Evolutionary conservation across 2,113 vertebrate species (phyloP).

Genomic region (Myrmecobius fasciatus): DNA sequence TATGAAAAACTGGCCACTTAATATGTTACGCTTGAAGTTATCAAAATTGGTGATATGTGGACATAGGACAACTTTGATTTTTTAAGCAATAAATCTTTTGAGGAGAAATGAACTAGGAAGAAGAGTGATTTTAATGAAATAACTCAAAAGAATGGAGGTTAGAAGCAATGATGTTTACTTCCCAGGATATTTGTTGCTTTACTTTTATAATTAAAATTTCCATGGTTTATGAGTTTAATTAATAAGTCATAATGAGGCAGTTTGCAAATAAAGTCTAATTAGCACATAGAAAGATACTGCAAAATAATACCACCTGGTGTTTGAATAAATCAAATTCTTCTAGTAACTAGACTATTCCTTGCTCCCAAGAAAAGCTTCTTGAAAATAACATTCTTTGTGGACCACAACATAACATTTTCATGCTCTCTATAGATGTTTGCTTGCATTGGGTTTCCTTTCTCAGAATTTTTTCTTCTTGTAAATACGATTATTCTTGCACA

Average conservation of each 20-base stretch:
- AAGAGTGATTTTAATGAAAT: constrained; percentile 26
- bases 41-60: constrained; percentile 28
- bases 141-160: constrained; percentile 33
- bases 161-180: constrained; percentile 49
- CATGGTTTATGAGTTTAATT: constrained; percentile 63
- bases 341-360: background rate
- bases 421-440: too few species aligned
- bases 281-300: constrained; percentile 13
- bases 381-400: background rate
- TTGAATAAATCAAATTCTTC: constrained; percentile 44
- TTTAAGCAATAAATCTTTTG: constrained; percentile 30
- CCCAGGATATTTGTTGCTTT: constrained; percentile 17
- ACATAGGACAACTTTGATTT: constrained; percentile 47
- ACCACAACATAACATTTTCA: too few species aligned
- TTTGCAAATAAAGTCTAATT: constrained; percentile 52
- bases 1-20: background rate
- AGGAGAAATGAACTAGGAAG: background rate
- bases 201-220: constrained; percentile 39
- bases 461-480: too few species aligned
- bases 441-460: too few species aligned
- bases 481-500: too few species aligned
- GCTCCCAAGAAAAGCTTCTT: background rate
- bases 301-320: constrained; percentile 36
- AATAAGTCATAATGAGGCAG: constrained; percentile 47
- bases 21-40: background rate